Percentiles rank a stretch among this genome's conserved stretches.
Evolutionary conservation across 2,888 invertebrate species (phyloP).

Genomic region (Laothoe populi): DNA sequence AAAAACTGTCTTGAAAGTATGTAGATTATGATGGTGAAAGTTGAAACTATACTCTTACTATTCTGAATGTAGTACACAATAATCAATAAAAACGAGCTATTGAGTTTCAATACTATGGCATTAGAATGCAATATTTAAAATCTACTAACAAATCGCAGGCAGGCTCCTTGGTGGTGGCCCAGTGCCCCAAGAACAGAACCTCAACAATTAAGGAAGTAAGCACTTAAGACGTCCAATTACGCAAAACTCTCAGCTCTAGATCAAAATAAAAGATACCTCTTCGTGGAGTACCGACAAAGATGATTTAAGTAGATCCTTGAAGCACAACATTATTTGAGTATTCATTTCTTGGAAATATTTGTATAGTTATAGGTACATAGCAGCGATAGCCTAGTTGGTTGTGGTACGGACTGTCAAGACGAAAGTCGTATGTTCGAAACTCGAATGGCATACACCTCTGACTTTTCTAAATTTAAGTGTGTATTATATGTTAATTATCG

Average conservation of each 20-base stretch:
- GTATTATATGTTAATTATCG: no score
- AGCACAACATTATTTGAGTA: not conserved
- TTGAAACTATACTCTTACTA: no score
- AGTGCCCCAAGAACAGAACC: not conserved
- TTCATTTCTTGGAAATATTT: conserved; percentile 2
- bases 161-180: not conserved
- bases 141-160: not conserved
- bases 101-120: not conserved
- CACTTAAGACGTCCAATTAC: conserved; percentile 7
- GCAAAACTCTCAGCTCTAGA: conserved; percentile 8
- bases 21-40: no score
- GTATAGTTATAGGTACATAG: not conserved
- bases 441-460: no score
- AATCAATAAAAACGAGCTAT: not conserved
- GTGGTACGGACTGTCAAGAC: no score
- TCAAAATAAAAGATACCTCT: conserved; percentile 1
- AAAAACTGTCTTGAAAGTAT: no score
- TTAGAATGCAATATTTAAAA: not conserved
- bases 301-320: not conserved
- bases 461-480: no score
- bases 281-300: not conserved
- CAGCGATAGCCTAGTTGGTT: no score
- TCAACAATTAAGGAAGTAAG: conserved; percentile 18
- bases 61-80: no score
- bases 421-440: no score